phyloP scores from a whole-genome alignment of 2,113 vertebrate species.

The Jacana jacana region DNA sequence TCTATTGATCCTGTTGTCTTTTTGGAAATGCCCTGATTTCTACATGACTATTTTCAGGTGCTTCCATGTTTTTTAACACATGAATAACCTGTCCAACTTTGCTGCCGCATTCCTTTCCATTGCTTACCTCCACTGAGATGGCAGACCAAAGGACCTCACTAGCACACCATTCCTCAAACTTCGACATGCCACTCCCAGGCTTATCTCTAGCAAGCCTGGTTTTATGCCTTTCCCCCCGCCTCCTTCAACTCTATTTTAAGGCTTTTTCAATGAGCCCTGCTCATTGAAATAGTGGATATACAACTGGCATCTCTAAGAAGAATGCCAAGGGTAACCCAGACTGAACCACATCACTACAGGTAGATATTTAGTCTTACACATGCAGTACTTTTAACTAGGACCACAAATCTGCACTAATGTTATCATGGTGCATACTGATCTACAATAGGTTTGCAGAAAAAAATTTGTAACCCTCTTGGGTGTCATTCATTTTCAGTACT shows the following conservation, averaged over 20 bases:
- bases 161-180: background rate
- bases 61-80: background rate
- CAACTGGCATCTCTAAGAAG: background rate
- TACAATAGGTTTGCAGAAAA: background rate
- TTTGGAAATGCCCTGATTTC: background rate
- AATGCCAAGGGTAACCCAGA: background rate
- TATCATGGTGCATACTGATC: background rate
- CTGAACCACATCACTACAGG: background rate
- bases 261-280: background rate
- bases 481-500: constrained; percentile 35
- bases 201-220: background rate
- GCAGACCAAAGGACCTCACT: background rate
- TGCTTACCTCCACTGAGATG: background rate
- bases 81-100: background rate
- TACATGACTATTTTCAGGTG: background rate
- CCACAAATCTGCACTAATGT: background rate
- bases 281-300: background rate
- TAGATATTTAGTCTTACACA: background rate
- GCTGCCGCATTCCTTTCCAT: background rate
- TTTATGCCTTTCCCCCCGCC: background rate
- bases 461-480: background rate
- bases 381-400: background rate
- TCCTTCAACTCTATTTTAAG: background rate
- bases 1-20: background rate
- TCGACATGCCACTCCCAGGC: background rate